Base-by-base conservation (phyloP, 2,888 invertebrate species). In the Mesorhabditis belari region DNA sequence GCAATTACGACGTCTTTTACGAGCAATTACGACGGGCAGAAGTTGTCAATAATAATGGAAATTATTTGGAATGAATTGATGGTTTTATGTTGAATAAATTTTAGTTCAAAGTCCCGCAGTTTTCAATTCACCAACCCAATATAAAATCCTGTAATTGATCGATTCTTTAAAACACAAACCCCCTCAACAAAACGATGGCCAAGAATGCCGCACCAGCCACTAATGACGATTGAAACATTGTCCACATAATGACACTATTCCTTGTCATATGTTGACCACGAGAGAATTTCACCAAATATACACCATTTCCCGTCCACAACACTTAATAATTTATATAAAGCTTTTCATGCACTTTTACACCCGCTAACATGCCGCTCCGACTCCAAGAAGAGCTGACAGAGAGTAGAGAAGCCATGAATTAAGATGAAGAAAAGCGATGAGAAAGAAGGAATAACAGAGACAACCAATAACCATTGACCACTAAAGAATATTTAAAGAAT, bases 381-480 rank as follows among this genome's bases (percentile, higher is more conserved):
- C 60, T 6, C 77, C 77, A 3, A 77, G 53, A 17, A 75, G 35
- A 1, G 69, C 76, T 9, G 73, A 74, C 21, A 64, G 65, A 29
- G 63, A 25, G 60, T 69, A 76, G 0, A 71, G 28, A 5, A 67
- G 51, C 9, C 44, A 55, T 2, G 62, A 67, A 28, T 71, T 76
- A 21, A 77, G 29, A 51, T 67, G 60, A 6, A 77, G 55, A 55
- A 77, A 77, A 1, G 76, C 67, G 2, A 71, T 62, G 51, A 95
- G 91, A 85, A 94, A 96, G 75, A 91, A 84, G 88, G 88, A 84
- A 81, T 92, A 92, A 29, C 89, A 88, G 17, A 87, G 17, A 5
- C 80, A 89, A 29, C 94, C 93, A 56, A 89, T 84, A 49, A 94
- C 81, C 89, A n/a, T n/a, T n/a, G n/a, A n/a, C n/a, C n/a, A n/a